Evolutionary conservation across 2,888 invertebrate species (phyloP), one percentile per base, ranked within the genome.

Genomic region (Patella ulyssiponensis): DNA sequence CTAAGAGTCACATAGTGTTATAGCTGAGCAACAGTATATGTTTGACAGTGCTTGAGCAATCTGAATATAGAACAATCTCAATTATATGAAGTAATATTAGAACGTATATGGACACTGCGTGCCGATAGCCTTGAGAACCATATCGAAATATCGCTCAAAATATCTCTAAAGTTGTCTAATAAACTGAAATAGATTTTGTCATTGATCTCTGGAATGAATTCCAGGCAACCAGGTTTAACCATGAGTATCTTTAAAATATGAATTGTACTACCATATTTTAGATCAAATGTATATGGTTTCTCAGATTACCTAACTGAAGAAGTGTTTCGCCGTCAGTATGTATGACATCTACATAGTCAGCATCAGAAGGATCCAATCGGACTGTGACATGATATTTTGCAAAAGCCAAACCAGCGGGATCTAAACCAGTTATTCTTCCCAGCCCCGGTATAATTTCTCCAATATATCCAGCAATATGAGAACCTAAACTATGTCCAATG

Each of bases 371-470:
- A 90, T 97, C 96, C 9, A 97, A 92, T 23, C 96, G 93, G 0
- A 96, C 94, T 79, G 94, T 94, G n/a, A 94, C 93, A 2, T 96
- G 95, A 95, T 96, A 96, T 80, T 95, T 95, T 93, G 96, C 95
- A 91, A 97, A 97, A 89, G 96, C 96, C 0, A 97, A 97, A 89
- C 96, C 96, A 1, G 97, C 96, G 2, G 97, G 96, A 92, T 97
- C 96, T 69, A 97, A 69, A 73, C 79, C 79, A 5, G 64, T 64
- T 64, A 64, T 64, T 64, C 64, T 5, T 11, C 64, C 64, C 7
- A 64, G 3, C 14, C 23, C 64, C 3, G 20, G 64, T 3, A 64
- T 23, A 23, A 20, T 20, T 64, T 64, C 64, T 64, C 64, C 64
- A 23, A 23, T 23, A 23, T 64, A 64, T 64, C 64, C 64, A 12